phyloP scores from a whole-genome alignment of 1,140 invertebrate species.

The Hylaeus anthracinus region DNA sequence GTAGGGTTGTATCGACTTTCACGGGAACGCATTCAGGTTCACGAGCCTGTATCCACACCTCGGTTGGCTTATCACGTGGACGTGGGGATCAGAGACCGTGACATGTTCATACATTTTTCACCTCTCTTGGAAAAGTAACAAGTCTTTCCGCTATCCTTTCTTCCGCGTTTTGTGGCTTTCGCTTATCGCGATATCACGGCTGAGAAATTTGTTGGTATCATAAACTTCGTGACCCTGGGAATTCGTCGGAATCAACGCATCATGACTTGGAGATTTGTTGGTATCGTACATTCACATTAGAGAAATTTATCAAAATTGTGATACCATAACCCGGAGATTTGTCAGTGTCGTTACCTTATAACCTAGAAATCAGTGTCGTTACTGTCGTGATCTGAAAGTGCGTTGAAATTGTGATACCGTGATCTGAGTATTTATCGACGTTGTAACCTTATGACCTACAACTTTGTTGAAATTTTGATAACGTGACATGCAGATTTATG shows the following conservation, averaged over 20 bases:
- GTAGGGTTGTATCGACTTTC: conserved; percentile 70
- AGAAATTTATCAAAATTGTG: background rate
- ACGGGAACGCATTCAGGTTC: conserved; percentile 55
- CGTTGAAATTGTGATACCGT: too few relatives aligned
- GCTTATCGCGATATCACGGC: background rate
- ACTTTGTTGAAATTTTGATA: too few relatives aligned
- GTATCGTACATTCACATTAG: background rate
- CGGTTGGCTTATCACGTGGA: conserved; percentile 10
- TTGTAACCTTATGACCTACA: too few relatives aligned
- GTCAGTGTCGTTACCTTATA: too few relatives aligned
- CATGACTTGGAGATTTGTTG: background rate
- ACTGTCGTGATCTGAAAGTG: too few relatives aligned
- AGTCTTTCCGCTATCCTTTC: background rate
- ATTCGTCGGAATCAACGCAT: background rate
- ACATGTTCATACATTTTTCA: background rate
- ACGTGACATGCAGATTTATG: too few relatives aligned
- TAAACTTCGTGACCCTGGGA: background rate
- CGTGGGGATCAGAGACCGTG: background rate
- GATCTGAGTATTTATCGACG: too few relatives aligned
- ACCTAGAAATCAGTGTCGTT: too few relatives aligned
- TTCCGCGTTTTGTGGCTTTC: background rate
- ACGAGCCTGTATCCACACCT: conserved; percentile 18
- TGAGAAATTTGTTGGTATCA: background rate
- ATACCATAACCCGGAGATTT: background rate
- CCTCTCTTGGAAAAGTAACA: background rate